Evolutionary conservation across 2,797 vertebrate genomes (phyloP).

Genomic region (Danio jaintianensis): DNA sequence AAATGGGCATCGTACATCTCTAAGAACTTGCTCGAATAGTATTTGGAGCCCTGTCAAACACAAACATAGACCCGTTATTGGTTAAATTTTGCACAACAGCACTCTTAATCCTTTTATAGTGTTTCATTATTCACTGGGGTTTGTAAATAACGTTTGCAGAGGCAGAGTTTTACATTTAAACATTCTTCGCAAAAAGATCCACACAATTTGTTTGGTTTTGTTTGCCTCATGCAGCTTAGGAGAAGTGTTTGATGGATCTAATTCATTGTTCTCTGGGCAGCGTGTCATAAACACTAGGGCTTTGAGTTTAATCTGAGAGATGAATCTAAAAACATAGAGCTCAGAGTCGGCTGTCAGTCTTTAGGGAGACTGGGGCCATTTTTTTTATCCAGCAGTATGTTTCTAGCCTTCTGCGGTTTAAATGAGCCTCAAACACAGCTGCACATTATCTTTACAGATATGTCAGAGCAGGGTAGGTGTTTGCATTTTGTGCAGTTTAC

Average conservation of each 20-base stretch:
- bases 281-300: background rate
- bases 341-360: slow-evolving; percentile 3
- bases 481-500: slow-evolving; percentile 20
- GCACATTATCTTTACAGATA: slow-evolving; percentile 27
- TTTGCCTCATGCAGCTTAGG: slow-evolving; percentile 2
- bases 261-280: slow-evolving; percentile 11
- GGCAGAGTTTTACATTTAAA: background rate
- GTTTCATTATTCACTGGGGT: background rate
- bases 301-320: slow-evolving; percentile 15
- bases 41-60: slow-evolving; percentile 9
- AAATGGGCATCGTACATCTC: slow-evolving; percentile 9
- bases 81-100: background rate
- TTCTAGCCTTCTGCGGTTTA: slow-evolving; percentile 33
- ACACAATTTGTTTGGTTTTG: background rate
- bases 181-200: background rate
- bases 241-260: background rate
- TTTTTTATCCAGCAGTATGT: slow-evolving; percentile 14
- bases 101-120: background rate
- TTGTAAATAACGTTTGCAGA: background rate
- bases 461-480: background rate
- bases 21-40: slow-evolving; percentile 25
- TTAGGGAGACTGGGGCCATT: background rate
- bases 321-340: slow-evolving; percentile 30
- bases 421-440: slow-evolving; percentile 16
- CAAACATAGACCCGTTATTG: slow-evolving; percentile 4